Evolutionary conservation across 2,888 invertebrate species (phyloP).

Genomic region (Alviniconcha strummeri): DNA sequence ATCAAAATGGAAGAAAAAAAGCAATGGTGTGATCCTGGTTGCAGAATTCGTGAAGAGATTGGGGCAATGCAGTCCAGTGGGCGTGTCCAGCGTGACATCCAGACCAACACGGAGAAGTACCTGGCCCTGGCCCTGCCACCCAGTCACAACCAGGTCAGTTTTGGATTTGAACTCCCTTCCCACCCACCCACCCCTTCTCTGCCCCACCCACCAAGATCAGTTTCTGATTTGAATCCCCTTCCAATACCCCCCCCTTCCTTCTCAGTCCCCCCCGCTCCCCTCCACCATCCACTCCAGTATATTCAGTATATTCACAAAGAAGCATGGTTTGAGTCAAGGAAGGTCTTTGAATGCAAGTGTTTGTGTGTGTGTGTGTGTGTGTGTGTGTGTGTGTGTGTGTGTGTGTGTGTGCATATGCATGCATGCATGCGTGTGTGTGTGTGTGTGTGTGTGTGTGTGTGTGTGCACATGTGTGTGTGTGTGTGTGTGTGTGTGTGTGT

Average conservation of each 20-base stretch:
- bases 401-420: slow-evolving; percentile 8
- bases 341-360: neutral
- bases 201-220: too few species aligned
- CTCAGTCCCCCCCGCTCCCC: too few species aligned
- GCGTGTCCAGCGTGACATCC: slow-evolving; percentile 58
- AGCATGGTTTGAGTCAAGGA: neutral
- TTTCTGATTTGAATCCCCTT: neutral
- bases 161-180: neutral
- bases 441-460: neutral
- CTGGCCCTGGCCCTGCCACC: slow-evolving; percentile 66
- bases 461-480: neutral
- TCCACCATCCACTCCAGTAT: too few species aligned
- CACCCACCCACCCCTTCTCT: too few species aligned
- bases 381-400: slow-evolving; percentile 23
- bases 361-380: neutral
- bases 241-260: too few species aligned
- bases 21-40: slow-evolving; percentile 1
- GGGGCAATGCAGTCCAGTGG: slow-evolving; percentile 51
- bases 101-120: slow-evolving; percentile 68
- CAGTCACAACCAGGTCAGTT: slow-evolving; percentile 67
- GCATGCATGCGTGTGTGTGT: neutral
- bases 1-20: too few species aligned
- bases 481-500: too few species aligned
- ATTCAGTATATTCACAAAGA: too few species aligned
- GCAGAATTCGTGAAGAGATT: slow-evolving; percentile 66